Conservation (phyloP, 2,113 vertebrate genomes). For the Donacobius atricapilla region DNA sequence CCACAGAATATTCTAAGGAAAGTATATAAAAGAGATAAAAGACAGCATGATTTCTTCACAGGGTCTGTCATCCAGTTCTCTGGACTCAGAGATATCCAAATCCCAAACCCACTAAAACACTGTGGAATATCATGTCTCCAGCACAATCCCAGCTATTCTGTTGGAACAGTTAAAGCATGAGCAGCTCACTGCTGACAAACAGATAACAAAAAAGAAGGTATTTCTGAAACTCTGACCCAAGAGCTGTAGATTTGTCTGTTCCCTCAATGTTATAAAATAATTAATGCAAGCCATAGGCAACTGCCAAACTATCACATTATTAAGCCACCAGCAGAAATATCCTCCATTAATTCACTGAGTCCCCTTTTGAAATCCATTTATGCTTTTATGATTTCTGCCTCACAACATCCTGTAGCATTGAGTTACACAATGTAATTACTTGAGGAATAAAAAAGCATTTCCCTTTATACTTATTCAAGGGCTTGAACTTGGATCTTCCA, state of each 20-base stretch:
- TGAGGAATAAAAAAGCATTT: constrained; percentile 32
- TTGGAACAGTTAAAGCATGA: background rate
- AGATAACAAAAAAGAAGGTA: background rate
- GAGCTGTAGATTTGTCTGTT: background rate
- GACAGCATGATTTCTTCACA: background rate
- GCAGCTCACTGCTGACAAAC: background rate
- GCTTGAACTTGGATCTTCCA: constrained; percentile 34
- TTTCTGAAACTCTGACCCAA: background rate
- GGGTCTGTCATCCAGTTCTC: background rate
- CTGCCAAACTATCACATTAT: background rate
- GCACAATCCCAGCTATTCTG: background rate
- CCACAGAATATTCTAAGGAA: background rate
- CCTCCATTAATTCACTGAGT: background rate
- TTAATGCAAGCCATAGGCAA: background rate
- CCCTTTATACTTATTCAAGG: constrained; percentile 30
- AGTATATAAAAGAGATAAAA: background rate
- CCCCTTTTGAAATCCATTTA: constrained; percentile 3
- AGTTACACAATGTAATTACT: constrained; percentile 52
- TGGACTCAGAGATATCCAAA: background rate
- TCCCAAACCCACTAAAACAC: background rate
- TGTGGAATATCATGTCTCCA: background rate
- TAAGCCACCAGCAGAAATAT: constrained; percentile 14
- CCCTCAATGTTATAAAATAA: background rate
- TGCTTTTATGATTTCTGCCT: constrained; percentile 37
- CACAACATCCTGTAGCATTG: constrained; percentile 39